Base-by-base conservation (phyloP, 2,113 vertebrate species). In the Manacus vitellinus region DNA sequence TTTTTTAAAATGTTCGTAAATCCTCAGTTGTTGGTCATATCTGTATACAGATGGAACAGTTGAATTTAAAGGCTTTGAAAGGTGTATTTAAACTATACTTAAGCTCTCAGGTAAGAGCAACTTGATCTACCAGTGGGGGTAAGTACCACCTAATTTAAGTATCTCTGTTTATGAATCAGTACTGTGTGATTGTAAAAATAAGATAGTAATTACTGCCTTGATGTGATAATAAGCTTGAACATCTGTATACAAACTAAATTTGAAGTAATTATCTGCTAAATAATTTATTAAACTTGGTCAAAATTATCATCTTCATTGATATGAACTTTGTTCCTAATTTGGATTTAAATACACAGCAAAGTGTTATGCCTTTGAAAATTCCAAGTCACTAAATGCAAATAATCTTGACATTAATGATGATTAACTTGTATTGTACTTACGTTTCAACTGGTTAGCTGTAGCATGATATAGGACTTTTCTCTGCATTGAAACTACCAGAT, bases 221-320 rank as follows among this genome's bases (percentile, higher is more conserved):
- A 55, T 75, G 65, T 67, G 61, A 85, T 75, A 88, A 89, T 72
- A 93, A 70, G 47, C 52, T 84, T 88, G 17, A 17, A 41, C 31
- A 61, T 63, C 43, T 93, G 68, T 90, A 71, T 61, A 84, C 65
- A 74, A 85, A 84, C 65, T 61, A 75, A 90, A 84, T 54, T 71
- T 51, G 72, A 75, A 91, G 17, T 73, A 84, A 86, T 94, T 88
- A 75, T 31, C 55, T 92, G 14, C 25, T 96, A 89, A 94, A 78
- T 86, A 59, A 84, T 72, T 80, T 91, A 88, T 86, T 94, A 75
- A 89, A 84, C 41, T 56, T 86, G 85, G 79, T 63, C 55, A 71
- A 76, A 94, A 78, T 88, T 52, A 74, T 90, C 9, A 19, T 89
- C 10, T 49, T 76, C 1, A 6, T 47, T 94, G 22, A 16, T 23